phyloP scores from a whole-genome alignment of 2,888 invertebrate genomes.

The Folsomia manolachei region DNA sequence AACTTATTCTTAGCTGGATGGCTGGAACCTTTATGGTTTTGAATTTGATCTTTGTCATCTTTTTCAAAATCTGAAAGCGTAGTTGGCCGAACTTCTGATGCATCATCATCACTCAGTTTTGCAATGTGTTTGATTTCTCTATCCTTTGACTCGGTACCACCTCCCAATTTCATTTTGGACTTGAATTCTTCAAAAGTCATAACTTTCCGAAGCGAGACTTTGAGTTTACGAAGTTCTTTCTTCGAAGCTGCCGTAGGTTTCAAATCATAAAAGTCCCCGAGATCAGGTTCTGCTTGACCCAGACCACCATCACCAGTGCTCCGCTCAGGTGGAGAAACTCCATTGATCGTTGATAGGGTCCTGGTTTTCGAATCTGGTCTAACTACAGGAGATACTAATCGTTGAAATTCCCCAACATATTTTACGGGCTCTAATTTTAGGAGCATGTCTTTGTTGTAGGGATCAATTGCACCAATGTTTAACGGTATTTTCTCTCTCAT shows the following conservation, averaged over 20 bases:
- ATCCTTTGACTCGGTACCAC: background rate
- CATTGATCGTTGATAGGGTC: background rate
- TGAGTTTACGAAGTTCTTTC: slow-evolving; percentile 24
- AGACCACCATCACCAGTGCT: too few species aligned
- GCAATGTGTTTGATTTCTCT: background rate
- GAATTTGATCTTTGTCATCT: background rate
- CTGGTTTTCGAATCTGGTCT: background rate
- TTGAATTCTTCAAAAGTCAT: slow-evolving; percentile 44
- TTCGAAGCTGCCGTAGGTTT: background rate
- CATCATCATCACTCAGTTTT: background rate
- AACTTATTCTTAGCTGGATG: background rate
- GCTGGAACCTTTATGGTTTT: background rate
- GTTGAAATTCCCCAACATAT: slow-evolving; percentile 36
- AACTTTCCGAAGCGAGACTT: slow-evolving; percentile 12
- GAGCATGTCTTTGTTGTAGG: slow-evolving; percentile 9
- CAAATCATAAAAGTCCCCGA: slow-evolving; percentile 6
- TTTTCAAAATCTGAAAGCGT: background rate
- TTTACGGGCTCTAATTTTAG: slow-evolving; percentile 9
- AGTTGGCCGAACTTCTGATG: background rate
- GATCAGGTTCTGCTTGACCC: background rate
- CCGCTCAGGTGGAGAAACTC: background rate
- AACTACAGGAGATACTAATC: slow-evolving; percentile 30
- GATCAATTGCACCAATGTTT: slow-evolving; percentile 29
- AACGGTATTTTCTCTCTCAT: slow-evolving; percentile 43
- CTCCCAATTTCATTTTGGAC: slow-evolving; percentile 18